These are phyloP conservation scores for Pelodytes ibericus DNA, from an alignment of 2,797 vertebrate genomes.

Conservation along the genomic window DNA sequence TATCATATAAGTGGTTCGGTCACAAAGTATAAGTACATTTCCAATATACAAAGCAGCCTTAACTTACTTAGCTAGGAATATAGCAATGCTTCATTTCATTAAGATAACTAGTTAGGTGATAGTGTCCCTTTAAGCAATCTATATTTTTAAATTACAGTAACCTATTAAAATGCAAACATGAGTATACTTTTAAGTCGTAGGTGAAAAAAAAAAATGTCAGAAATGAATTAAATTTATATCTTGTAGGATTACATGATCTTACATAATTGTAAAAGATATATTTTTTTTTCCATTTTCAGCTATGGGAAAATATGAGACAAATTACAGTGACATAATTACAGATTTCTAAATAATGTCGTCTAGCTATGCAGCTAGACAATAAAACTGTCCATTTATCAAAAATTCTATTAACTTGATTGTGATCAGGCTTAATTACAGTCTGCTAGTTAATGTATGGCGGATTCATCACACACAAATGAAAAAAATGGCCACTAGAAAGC, in stretches of 20 bases:
- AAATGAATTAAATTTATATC: neutral
- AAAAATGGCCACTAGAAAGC: neutral
- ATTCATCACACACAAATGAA: slow-evolving; percentile 12
- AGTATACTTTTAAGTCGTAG: too few species aligned
- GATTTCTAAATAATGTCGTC: slow-evolving; percentile 3
- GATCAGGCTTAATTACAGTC: slow-evolving; percentile 18
- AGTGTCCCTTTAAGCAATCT: too few species aligned
- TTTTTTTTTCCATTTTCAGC: neutral
- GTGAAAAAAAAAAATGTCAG: neutral
- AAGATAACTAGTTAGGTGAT: too few species aligned
- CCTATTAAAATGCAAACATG: too few species aligned
- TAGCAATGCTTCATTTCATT: too few species aligned
- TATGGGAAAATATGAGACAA: neutral
- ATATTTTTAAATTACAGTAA: too few species aligned
- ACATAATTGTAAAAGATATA: neutral
- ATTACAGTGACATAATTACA: slow-evolving; percentile 4
- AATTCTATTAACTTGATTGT: slow-evolving; percentile 9
- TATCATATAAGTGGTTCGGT: too few species aligned
- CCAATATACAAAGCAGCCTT: too few species aligned
- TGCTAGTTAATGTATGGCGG: slow-evolving; percentile 6
- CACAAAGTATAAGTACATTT: too few species aligned
- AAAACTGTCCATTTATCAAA: slow-evolving; percentile 6
- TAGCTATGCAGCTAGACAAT: neutral
- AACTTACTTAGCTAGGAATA: too few species aligned
- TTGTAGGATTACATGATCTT: neutral